These are phyloP conservation scores for Lucilia sericata DNA, from an alignment of 1,140 invertebrate genomes.

Conservation along the genomic window DNA sequence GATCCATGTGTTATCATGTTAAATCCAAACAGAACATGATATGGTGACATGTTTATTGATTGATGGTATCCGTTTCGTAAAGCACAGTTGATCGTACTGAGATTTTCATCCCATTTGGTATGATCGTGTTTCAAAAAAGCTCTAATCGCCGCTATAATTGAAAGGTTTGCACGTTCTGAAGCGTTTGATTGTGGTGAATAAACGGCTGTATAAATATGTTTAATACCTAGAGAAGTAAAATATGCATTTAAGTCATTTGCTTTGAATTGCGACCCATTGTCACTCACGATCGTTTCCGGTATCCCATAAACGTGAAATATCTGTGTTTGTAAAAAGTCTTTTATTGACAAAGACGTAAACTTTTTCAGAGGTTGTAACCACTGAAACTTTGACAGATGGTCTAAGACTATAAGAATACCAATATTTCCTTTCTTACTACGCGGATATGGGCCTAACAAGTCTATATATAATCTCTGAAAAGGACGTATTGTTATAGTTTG, in stretches of 20 bases:
- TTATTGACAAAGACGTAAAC: neutral
- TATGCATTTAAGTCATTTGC: neutral
- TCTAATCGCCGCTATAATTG: constrained; percentile 33
- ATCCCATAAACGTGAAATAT: constrained; percentile 20
- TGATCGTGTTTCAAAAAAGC: constrained; percentile 49
- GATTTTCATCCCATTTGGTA: constrained; percentile 48
- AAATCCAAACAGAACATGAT: neutral
- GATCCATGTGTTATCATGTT: constrained; percentile 33
- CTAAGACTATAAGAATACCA: constrained; percentile 4
- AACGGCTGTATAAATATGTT: neutral
- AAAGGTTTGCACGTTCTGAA: constrained; percentile 36
- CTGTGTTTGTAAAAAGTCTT: neutral
- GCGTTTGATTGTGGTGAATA: constrained; percentile 47
- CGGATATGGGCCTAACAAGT: constrained; percentile 39
- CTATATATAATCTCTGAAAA: constrained; percentile 45
- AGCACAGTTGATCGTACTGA: constrained; percentile 47
- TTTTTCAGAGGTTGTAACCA: neutral
- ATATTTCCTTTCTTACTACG: neutral
- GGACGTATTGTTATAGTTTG: neutral
- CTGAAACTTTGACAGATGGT: constrained; percentile 24
- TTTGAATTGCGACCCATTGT: constrained; percentile 37
- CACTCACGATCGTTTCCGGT: constrained; percentile 4
- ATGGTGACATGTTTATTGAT: constrained; percentile 31
- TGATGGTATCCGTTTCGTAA: constrained; percentile 45
- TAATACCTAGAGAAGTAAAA: neutral